phyloP scores from a whole-genome alignment of 1,140 invertebrate genomes.

The Drosophila quadrilineata region DNA sequence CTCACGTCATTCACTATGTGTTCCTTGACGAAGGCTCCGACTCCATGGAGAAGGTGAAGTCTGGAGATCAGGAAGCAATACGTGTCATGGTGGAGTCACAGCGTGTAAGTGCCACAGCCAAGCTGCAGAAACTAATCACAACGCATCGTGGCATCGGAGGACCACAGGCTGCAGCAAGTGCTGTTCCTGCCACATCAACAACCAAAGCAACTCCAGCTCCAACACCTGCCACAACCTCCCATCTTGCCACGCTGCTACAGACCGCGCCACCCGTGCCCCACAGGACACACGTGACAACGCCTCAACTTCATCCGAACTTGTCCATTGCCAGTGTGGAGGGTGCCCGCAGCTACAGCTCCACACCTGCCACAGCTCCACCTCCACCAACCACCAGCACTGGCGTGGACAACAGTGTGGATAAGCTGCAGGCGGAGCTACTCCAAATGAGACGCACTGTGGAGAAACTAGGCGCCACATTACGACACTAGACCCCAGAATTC shows the following conservation, averaged over 20 bases:
- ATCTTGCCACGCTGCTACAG: too few relatives aligned
- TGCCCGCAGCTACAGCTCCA: not conserved
- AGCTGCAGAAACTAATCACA: conserved; percentile 50
- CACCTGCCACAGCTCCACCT: not conserved
- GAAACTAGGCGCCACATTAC: not conserved
- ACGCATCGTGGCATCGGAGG: conserved; percentile 33
- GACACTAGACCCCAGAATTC: conserved; percentile 5
- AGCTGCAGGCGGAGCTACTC: conserved; percentile 47
- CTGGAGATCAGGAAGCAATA: conserved; percentile 56
- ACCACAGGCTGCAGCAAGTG: not conserved
- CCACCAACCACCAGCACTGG: not conserved
- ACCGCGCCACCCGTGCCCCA: not conserved
- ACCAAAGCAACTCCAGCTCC: not conserved
- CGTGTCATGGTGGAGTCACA: conserved; percentile 56
- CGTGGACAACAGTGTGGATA: not conserved
- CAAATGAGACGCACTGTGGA: conserved; percentile 44
- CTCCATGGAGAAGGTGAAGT: conserved; percentile 59
- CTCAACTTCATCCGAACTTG: conserved; percentile 58
- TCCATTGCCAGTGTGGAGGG: conserved; percentile 61
- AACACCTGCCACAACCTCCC: not conserved
- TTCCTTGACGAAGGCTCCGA: conserved; percentile 58
- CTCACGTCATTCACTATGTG: conserved; percentile 62
- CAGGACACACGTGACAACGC: conserved; percentile 41
- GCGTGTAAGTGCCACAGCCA: conserved; percentile 48
- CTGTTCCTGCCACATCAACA: not conserved